Evolutionary conservation across 2,113 vertebrate species (phyloP).

Genomic region (Indicator indicator): DNA sequence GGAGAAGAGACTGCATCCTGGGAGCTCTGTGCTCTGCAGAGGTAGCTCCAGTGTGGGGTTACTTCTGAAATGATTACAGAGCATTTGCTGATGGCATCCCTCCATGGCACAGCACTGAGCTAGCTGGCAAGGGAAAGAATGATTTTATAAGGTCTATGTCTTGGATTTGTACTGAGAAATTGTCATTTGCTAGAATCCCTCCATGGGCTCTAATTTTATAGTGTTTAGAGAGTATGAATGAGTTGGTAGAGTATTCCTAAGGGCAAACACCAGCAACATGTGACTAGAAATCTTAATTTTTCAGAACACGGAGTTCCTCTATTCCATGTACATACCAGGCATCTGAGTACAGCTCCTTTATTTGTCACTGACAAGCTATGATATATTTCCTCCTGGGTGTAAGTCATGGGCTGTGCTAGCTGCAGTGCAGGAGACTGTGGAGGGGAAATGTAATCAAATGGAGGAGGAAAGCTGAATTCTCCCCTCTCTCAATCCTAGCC

Average conservation of each 20-base stretch:
- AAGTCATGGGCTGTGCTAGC: neutral
- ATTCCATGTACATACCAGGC: neutral
- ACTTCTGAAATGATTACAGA: neutral
- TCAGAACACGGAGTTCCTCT: neutral
- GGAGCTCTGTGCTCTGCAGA: neutral
- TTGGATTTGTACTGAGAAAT: neutral
- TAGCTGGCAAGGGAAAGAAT: neutral
- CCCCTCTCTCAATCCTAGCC: neutral
- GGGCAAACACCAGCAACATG: neutral
- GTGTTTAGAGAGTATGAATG: neutral
- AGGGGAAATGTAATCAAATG: slow-evolving; percentile 6
- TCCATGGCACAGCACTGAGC: neutral
- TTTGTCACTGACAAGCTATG: slow-evolving; percentile 33
- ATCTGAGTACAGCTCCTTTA: neutral
- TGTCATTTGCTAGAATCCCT: neutral
- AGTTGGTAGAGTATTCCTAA: neutral
- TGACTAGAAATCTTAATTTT: slow-evolving; percentile 24
- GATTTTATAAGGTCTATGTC: neutral
- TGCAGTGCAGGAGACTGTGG: neutral
- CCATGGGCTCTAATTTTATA: slow-evolving; percentile 2
- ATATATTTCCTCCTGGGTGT: slow-evolving; percentile 53
- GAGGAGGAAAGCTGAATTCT: slow-evolving; percentile 9
- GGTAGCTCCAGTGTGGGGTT: neutral
- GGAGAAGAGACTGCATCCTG: neutral
- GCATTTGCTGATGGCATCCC: neutral